Conservation (phyloP, 2,113 vertebrate species). For the Pogona vitticeps region DNA sequence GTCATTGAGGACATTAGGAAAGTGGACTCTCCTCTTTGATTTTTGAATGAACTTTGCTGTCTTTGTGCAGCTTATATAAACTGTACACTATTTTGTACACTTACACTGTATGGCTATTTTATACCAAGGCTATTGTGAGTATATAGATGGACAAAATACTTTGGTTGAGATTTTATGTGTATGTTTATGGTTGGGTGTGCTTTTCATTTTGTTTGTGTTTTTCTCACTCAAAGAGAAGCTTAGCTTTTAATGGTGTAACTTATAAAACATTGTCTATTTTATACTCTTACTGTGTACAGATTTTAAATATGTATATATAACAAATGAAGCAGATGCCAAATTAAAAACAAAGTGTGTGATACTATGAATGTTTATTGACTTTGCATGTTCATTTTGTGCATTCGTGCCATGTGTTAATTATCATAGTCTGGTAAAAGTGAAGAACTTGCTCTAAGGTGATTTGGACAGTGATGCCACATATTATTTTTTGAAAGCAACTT, state of each 20-base stretch:
- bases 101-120: conserved; percentile 80
- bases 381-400: not conserved
- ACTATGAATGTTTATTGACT: not conserved
- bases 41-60: conserved; percentile 75
- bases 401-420: not conserved
- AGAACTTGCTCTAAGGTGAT: not conserved
- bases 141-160: conserved; percentile 53
- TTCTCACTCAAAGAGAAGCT: conserved; percentile 58
- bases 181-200: not conserved
- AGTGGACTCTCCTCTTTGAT: conserved; percentile 66
- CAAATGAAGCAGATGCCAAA: conserved; percentile 72
- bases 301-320: conserved; percentile 82
- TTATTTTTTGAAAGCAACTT: not conserved
- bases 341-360: conserved; percentile 65
- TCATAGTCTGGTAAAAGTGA: not conserved
- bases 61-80: conserved; percentile 79
- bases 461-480: not conserved
- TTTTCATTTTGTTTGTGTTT: conserved; percentile 31
- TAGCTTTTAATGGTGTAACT: conserved; percentile 79
- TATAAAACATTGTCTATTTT: conserved; percentile 83
- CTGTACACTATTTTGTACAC: conserved; percentile 80
- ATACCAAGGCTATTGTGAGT: conserved; percentile 78
- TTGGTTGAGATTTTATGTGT: conserved; percentile 1
- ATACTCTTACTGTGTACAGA: conserved; percentile 80
- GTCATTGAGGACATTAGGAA: conserved; percentile 53